phyloP scores from a whole-genome alignment of 2,797 vertebrate genomes.

The Crocidura indochinensis region DNA sequence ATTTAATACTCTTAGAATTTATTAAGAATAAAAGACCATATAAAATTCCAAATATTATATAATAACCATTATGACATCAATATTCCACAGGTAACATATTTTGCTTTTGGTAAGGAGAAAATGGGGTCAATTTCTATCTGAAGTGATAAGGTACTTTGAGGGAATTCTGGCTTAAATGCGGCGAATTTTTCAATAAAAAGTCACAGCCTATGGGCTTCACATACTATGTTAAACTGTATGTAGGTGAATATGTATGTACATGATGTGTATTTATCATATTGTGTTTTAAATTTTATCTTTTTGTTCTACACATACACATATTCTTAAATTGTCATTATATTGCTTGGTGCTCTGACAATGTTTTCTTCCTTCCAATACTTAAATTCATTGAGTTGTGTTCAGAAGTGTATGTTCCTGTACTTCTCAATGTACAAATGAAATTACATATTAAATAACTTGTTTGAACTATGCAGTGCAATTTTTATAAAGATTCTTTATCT shows the following conservation, averaged over 20 bases:
- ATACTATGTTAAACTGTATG: background rate
- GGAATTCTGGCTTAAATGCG: background rate
- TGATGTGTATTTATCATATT: too few species aligned
- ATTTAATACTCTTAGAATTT: background rate
- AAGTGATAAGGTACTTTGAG: background rate
- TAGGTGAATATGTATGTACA: too few species aligned
- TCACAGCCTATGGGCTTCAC: background rate
- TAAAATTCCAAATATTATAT: background rate
- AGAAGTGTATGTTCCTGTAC: background rate
- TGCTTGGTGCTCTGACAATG: too few species aligned
- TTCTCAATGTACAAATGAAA: too few species aligned
- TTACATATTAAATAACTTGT: background rate
- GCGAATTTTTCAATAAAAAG: slow-evolving; percentile 10
- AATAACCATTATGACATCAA: background rate
- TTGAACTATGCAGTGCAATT: background rate
- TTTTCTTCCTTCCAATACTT: background rate
- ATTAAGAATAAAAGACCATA: background rate
- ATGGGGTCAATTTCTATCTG: background rate
- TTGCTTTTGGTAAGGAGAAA: background rate
- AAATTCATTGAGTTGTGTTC: background rate
- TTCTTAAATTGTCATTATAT: background rate
- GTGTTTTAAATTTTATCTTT: background rate
- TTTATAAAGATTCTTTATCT: background rate
- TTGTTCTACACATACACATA: too few species aligned
- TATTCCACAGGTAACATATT: background rate